Conservation (phyloP, 2,888 invertebrate species). For the Coelogynopora nodosa region DNA sequence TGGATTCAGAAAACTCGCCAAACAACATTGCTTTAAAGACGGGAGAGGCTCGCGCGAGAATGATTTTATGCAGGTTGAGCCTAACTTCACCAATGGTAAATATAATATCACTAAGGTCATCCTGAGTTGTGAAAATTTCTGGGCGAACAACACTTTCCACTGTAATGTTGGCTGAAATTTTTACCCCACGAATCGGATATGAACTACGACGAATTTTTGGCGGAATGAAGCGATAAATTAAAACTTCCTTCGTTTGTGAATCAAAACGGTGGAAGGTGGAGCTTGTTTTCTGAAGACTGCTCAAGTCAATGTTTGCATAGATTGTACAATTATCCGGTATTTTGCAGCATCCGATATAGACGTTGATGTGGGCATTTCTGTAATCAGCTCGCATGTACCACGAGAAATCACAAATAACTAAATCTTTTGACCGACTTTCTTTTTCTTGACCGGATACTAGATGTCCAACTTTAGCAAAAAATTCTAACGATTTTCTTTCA, state of each 20-base stretch:
- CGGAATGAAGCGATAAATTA: neutral
- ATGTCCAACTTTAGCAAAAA: constrained; percentile 3
- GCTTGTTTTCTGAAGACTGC: neutral
- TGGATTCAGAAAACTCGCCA: neutral
- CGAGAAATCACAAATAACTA: neutral
- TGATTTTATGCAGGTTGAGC: neutral
- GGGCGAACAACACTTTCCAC: neutral
- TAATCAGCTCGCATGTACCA: neutral
- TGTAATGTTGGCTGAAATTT: neutral
- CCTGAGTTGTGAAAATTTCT: neutral
- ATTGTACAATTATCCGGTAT: neutral
- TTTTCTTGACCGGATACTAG: neutral
- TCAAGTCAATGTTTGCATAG: neutral
- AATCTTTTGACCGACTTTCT: neutral
- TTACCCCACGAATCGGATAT: neutral
- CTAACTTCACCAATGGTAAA: neutral
- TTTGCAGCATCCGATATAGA: neutral
- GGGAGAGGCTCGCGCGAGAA: constrained; percentile 4
- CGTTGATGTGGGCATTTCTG: neutral
- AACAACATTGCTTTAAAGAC: constrained; percentile 9
- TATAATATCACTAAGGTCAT: neutral
- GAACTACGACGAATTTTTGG: neutral
- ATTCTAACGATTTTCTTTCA: neutral
- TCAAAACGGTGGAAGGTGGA: neutral
- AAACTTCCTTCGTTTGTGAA: neutral